These are phyloP conservation scores for Rhopalosiphum nymphaeae DNA, from an alignment of 2,888 invertebrate species.

Conservation along the genomic window DNA sequence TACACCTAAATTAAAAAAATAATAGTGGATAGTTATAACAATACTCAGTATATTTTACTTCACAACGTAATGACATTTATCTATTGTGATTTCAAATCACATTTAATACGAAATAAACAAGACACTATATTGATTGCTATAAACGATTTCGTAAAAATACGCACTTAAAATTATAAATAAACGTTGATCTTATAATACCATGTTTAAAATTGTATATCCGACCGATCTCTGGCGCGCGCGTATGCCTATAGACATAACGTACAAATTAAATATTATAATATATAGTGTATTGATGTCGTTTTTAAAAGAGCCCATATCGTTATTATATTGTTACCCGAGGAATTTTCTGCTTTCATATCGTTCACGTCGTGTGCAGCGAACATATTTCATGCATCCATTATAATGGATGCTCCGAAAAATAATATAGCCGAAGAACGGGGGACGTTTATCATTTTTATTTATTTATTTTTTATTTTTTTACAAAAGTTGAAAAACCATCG, in stretches of 20 bases:
- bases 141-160: not conserved
- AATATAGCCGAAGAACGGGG: not conserved
- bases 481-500: not conserved
- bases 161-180: not conserved
- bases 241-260: not conserved
- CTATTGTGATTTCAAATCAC: not conserved
- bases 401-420: not conserved
- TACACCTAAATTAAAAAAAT: not conserved
- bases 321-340: not conserved
- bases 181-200: not conserved
- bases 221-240: not conserved
- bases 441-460: slow-evolving; percentile 23
- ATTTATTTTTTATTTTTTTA: not conserved
- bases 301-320: not conserved
- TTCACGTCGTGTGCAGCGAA: not conserved
- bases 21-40: not conserved
- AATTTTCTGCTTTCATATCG: not conserved
- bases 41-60: not conserved
- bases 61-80: not conserved
- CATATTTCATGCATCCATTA: not conserved
- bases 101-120: not conserved
- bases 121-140: not conserved
- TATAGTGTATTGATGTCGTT: not conserved
- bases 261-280: not conserved
- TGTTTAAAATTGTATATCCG: not conserved